Base-by-base conservation (phyloP, 2,888 invertebrate species). In the Eristalinus sepulchralis region DNA sequence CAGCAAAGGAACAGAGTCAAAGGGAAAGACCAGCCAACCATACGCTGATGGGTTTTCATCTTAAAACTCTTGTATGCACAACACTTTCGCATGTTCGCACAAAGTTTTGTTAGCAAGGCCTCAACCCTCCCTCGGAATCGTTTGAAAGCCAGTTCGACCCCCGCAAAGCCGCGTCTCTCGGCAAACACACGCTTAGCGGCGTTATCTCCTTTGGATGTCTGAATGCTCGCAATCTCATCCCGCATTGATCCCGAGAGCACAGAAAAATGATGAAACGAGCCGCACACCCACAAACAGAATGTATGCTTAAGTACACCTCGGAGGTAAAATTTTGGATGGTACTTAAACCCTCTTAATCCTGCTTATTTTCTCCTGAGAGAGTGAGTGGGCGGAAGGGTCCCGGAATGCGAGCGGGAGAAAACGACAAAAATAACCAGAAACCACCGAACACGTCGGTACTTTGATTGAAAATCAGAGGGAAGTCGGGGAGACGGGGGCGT, bases 311-410 rank as follows among this genome's bases (percentile, higher is more conserved):
- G 57, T 22, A 57, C 24, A 57, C 57, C 27, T 59, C 62, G 3
- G 17, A 53, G 68, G 77, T 68, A 60, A 68, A 77, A 62, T 77
- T 62, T 77, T 47, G 9, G 17, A 68, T 53, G 62, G 68, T 36
- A 68, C 77, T 77, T 77, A 68, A 77, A 68, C 77, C 62, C 77
- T 68, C 77, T 77, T 77, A 77, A 68, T 77, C 68, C 62, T 22
- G 62, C 60, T 76, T 67, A 76, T 59, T 67, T 66, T 17, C 64
- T 47, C 57, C 2, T 27, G 22, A 57, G 22, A 24, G 57, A 47
- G 47, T 47, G 47, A 47, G 47, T 17, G n/a, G 13, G 47, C 8
- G 17, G 47, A 17, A 1, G 47, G 47, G 17, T 47, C 47, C 1
- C 39, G 5, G 39, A 1, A 47, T n/a, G n/a, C 2, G 8, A 17